Evolutionary conservation across 2,113 vertebrate genomes (phyloP).

Genomic region (Phalacrocorax brasilianus): DNA sequence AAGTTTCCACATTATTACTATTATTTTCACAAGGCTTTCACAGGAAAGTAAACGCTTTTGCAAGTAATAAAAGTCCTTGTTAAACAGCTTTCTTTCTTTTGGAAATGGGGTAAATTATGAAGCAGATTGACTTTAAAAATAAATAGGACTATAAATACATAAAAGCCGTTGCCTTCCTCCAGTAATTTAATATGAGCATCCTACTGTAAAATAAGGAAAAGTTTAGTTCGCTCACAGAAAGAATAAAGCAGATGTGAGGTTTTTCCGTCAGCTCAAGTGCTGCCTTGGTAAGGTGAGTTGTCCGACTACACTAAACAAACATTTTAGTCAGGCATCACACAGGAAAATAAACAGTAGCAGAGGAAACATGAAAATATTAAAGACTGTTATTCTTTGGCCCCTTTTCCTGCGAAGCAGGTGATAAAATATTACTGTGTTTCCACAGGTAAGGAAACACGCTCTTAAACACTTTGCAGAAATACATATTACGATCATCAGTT

Average conservation of each 20-base stretch:
- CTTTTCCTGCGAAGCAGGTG: constrained; percentile 66
- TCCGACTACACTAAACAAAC: constrained; percentile 66
- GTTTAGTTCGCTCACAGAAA: constrained; percentile 52
- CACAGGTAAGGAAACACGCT: constrained; percentile 68
- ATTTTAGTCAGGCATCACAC: constrained; percentile 68
- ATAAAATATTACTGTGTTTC: constrained; percentile 73
- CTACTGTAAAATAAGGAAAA: constrained; percentile 56
- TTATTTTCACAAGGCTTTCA: constrained; percentile 56
- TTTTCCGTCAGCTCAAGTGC: constrained; percentile 56
- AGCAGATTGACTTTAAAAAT: constrained; percentile 58
- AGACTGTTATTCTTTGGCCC: constrained; percentile 62
- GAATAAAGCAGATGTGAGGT: constrained; percentile 59
- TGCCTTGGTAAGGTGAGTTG: constrained; percentile 57
- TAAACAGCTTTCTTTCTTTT: constrained; percentile 51
- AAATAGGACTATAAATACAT: constrained; percentile 65
- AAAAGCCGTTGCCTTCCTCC: constrained; percentile 41
- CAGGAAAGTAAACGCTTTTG: constrained; percentile 56
- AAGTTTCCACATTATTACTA: constrained; percentile 50
- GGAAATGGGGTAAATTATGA: constrained; percentile 51
- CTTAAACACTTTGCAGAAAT: constrained; percentile 67
- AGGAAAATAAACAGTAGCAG: constrained; percentile 75
- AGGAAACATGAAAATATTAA: constrained; percentile 71
- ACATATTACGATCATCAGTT: constrained; percentile 65
- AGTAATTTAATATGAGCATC: constrained; percentile 57
- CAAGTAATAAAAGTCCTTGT: constrained; percentile 59